Conservation (phyloP, 2,113 vertebrate species). For the Lethenteron camtschaticum region DNA sequence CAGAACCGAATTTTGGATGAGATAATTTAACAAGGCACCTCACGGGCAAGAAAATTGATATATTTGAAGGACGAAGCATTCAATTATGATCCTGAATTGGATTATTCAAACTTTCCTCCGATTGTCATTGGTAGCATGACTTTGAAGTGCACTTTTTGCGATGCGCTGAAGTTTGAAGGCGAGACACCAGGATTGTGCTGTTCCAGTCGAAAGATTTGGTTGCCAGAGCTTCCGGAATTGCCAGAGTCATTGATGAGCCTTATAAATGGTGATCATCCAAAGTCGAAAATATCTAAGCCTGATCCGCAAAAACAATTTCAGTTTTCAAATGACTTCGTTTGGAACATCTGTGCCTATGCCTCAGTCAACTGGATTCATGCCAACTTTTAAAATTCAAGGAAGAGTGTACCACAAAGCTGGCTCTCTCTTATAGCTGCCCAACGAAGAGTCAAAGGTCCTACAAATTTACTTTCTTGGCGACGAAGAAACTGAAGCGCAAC, state of each 20-base stretch:
- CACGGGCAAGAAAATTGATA: too few species aligned
- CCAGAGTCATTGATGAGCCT: neutral
- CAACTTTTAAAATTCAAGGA: neutral
- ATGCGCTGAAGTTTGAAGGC: neutral
- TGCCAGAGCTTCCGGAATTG: neutral
- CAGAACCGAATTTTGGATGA: too few species aligned
- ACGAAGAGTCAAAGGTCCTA: neutral
- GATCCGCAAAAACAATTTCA: neutral
- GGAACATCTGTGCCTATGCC: neutral
- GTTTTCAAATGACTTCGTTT: too few species aligned
- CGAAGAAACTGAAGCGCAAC: neutral
- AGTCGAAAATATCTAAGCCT: neutral
- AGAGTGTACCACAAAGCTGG: neutral
- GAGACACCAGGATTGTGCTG: neutral
- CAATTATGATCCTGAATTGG: neutral
- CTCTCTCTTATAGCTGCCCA: neutral
- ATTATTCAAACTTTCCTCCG: neutral
- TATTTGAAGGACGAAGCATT: neutral
- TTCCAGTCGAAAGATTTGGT: neutral
- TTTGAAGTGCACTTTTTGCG: neutral
- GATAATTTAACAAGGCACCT: too few species aligned
- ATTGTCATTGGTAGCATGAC: neutral
- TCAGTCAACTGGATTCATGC: neutral
- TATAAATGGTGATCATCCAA: neutral
- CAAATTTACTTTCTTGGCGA: neutral